These are phyloP conservation scores for Chymomyza costata DNA, from an alignment of 1,140 invertebrate species.

Conservation along the genomic window DNA sequence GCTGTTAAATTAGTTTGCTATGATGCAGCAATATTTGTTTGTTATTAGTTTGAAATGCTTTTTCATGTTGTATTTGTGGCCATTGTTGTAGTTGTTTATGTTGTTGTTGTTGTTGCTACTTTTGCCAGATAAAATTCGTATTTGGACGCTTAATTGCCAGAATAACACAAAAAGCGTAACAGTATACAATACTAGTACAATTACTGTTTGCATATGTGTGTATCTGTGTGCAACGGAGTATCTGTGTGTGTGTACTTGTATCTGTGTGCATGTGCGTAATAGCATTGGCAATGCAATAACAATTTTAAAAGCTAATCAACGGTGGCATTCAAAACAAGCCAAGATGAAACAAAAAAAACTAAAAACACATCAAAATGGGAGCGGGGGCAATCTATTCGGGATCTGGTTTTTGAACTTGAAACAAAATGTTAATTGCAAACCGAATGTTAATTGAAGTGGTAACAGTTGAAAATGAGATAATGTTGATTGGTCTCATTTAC, in stretches of 20 bases:
- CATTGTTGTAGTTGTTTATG: too few relatives aligned
- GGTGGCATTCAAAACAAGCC: conserved; percentile 27
- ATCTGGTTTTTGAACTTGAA: too few relatives aligned
- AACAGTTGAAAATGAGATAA: too few relatives aligned
- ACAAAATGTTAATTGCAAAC: too few relatives aligned
- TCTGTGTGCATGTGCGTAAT: conserved; percentile 1
- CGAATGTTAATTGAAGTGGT: too few relatives aligned
- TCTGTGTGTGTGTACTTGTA: conserved; percentile 4
- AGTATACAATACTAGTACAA: too few relatives aligned
- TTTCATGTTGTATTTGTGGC: conserved; percentile 33
- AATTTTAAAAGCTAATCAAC: conserved; percentile 42
- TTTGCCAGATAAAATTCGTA: neutral
- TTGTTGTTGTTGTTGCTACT: conserved; percentile 22
- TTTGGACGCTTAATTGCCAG: conserved; percentile 42
- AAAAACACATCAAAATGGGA: neutral
- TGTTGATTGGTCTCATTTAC: too few relatives aligned
- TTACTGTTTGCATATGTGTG: too few relatives aligned
- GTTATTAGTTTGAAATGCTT: conserved; percentile 28
- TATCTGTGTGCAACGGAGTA: too few relatives aligned
- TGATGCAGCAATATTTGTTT: conserved; percentile 48
- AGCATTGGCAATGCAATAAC: conserved; percentile 37
- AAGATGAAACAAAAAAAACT: neutral
- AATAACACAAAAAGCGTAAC: conserved; percentile 4
- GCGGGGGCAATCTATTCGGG: too few relatives aligned
- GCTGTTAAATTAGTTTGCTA: conserved; percentile 52